A percentile compares a stretch with the other conserved stretches of the same genome.
Conservation (phyloP, 2,797 vertebrate genomes). For the Oryzias sinensis region DNA sequence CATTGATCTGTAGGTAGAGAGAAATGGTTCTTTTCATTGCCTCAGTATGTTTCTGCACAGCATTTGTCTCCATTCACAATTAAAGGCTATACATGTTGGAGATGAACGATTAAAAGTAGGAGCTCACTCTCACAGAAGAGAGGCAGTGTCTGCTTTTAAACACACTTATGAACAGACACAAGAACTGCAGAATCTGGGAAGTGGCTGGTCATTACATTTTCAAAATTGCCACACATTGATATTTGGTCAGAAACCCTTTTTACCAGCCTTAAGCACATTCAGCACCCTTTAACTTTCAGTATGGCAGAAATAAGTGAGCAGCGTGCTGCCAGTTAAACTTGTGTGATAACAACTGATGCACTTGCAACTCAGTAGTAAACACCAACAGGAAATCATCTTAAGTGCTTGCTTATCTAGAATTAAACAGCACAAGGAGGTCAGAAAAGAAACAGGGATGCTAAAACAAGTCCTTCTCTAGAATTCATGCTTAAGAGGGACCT, state of each 20-base stretch:
- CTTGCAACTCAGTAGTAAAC: no score
- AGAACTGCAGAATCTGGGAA: constrained; percentile 23
- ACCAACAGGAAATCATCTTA: no score
- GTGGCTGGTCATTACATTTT: constrained; percentile 8
- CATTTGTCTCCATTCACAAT: constrained; percentile 71
- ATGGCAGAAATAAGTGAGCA: no score
- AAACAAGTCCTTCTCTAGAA: no score
- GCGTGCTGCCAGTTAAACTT: no score
- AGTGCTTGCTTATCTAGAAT: no score
- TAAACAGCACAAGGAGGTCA: no score
- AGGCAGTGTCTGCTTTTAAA: constrained; percentile 25
- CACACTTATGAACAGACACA: constrained; percentile 9
- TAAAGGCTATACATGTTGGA: constrained; percentile 45
- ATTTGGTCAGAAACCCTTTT: constrained; percentile 7
- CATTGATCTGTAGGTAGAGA: constrained; percentile 81
- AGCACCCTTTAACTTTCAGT: no score
- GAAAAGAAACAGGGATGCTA: no score
- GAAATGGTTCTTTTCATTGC: constrained; percentile 79
- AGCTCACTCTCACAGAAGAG: constrained; percentile 4
- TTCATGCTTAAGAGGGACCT: no score
- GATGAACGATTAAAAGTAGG: constrained; percentile 35
- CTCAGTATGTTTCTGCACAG: constrained; percentile 61
- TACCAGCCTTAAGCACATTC: neutral
- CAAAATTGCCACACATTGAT: neutral
- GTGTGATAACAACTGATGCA: no score